phyloP scores from a whole-genome alignment of 2,888 invertebrate genomes.

The Chymomyza fuscimana region DNA sequence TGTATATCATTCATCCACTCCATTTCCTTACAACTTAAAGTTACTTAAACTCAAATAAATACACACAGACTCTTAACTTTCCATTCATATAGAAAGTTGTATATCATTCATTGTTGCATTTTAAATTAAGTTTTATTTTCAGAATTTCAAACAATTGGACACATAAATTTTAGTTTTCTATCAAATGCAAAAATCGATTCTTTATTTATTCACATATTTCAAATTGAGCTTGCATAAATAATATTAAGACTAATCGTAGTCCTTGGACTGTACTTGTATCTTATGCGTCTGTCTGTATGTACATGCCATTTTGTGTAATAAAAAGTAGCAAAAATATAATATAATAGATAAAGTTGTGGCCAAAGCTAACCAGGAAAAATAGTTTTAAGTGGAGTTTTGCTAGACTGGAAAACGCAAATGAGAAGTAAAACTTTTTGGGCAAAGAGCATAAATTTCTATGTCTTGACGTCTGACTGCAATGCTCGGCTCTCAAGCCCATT shows the following conservation, averaged over 20 bases:
- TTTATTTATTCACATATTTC: constrained; percentile 67
- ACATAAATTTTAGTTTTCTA: neutral
- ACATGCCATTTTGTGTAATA: neutral
- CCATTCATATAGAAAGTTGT: neutral
- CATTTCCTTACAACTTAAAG: too few relatives aligned
- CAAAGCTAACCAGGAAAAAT: constrained; percentile 46
- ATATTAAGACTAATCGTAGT: constrained; percentile 39
- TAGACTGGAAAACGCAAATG: constrained; percentile 18
- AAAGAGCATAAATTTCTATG: constrained; percentile 70
- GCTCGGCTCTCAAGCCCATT: neutral
- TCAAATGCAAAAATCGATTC: constrained; percentile 64
- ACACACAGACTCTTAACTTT: neutral
- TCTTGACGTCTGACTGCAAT: constrained; percentile 36
- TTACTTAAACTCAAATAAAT: neutral
- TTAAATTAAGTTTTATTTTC: neutral
- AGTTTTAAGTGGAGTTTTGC: constrained; percentile 48
- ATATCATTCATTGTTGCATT: neutral
- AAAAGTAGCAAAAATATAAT: neutral
- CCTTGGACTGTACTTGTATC: constrained; percentile 11
- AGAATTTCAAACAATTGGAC: neutral
- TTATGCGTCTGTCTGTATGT: neutral
- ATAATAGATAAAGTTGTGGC: constrained; percentile 19
- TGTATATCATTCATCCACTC: too few relatives aligned
- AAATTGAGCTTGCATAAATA: constrained; percentile 66
- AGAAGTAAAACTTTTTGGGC: constrained; percentile 62